Evolutionary conservation across 2,113 vertebrate genomes (phyloP).

Genomic region (Neopipo cinnamomea): DNA sequence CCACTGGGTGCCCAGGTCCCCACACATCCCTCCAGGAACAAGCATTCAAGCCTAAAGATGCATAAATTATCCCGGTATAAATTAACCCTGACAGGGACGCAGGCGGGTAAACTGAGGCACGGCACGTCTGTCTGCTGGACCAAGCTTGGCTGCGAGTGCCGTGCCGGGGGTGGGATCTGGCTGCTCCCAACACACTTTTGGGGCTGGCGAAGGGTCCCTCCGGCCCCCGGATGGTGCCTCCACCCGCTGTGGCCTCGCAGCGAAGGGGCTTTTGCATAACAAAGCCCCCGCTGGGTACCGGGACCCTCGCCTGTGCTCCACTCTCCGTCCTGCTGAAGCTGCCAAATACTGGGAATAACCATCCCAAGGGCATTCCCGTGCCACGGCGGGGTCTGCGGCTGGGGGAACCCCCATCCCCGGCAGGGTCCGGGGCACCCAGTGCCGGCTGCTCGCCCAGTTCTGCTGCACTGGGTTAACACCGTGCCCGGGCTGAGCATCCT

Average conservation of each 20-base stretch:
- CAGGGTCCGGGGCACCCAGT: accelerated
- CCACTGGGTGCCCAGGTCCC: not conserved
- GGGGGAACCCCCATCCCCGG: not conserved
- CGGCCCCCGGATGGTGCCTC: not conserved
- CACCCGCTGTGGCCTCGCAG: not conserved
- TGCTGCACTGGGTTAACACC: not conserved
- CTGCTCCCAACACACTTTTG: not conserved
- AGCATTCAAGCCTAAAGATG: no score
- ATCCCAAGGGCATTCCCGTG: not conserved
- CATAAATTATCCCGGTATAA: accelerated
- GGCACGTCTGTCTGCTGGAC: accelerated
- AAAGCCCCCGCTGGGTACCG: not conserved
- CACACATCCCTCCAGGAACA: not conserved
- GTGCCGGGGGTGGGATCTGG: accelerated
- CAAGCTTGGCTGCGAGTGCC: accelerated
- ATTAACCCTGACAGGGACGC: accelerated
- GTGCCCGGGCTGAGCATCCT: not conserved
- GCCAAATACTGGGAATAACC: not conserved
- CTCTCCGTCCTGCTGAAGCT: not conserved
- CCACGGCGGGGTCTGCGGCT: accelerated
- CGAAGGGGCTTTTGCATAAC: not conserved
- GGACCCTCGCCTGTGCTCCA: not conserved
- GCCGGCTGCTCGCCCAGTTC: not conserved
- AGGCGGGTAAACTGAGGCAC: slow-evolving; percentile 35
- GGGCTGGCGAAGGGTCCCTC: not conserved